Evolutionary conservation across 2,888 invertebrate genomes (phyloP), one percentile per base, ranked within the genome.

Genomic region (Pimpla rufipes): DNA sequence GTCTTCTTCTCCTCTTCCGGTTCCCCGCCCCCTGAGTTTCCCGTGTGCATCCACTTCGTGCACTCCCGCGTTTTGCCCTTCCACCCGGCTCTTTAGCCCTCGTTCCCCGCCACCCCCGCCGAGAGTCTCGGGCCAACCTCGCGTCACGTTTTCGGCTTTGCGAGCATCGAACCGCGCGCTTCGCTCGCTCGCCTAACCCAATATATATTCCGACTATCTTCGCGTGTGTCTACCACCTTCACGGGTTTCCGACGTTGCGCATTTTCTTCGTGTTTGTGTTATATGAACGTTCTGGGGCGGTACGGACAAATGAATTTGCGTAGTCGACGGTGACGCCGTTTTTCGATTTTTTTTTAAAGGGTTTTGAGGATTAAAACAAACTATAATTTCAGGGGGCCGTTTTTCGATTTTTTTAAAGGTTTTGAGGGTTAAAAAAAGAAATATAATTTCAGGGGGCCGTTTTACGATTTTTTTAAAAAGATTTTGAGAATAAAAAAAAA

Each of bases 11-110:
- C n/a, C n/a, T n/a, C n/a, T n/a, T n/a, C n/a, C n/a, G n/a, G n/a
- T n/a, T n/a, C 29, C 29, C 29, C 29, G 29, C 29, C 29, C 80
- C 62, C 50, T 77, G 79, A 83, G 76, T 79, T 83, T 80, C 37
- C 37, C 62, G 74, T 81, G 82, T 80, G 79, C 81, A 83, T 83
- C 76, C 79, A 79, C 79, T 83, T 73, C 50, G 55, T 57, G 82
- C 67, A 45, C 73, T 62, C 64, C 64, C 45, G 62, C 74, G 74
- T 62, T 70, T 67, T 45, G 66, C 55, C 62, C 18, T 62, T 40
- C 18, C 13, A 40, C 13, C 18, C 5, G 16, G 35, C 7, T 18
- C 16, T 42, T 13, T 40, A 52, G n/a, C 8, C 0, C 16, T 66
- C 66, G 23, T 45, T 42, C 45, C 57, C n/a, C 11, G 21, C 29